These are phyloP conservation scores for Hemicordylus capensis DNA, from an alignment of 2,113 vertebrate genomes.

Conservation along the genomic window DNA sequence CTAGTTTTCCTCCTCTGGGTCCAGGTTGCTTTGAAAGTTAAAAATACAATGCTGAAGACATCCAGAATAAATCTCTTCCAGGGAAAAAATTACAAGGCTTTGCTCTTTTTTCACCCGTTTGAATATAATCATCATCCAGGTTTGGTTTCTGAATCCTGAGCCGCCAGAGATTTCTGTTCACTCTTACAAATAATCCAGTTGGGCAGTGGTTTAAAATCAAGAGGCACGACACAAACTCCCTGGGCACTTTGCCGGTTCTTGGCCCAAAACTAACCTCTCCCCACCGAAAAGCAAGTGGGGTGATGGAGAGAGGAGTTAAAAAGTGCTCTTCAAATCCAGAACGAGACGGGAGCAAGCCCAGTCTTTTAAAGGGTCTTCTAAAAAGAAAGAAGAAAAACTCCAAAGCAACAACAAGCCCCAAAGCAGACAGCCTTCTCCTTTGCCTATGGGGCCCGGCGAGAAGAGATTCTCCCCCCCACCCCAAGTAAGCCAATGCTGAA, in stretches of 20 bases:
- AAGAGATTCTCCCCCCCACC: no score
- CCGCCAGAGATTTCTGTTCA: conserved; percentile 18
- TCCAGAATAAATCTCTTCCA: background rate
- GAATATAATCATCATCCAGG: background rate
- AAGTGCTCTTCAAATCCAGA: background rate
- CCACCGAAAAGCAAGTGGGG: no score
- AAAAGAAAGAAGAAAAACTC: background rate
- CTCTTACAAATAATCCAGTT: conserved; percentile 32
- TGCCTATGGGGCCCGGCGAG: no score
- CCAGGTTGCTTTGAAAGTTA: background rate
- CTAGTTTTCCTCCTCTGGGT: background rate
- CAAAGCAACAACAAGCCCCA: no score
- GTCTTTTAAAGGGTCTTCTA: background rate
- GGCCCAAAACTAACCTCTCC: background rate
- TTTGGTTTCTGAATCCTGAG: background rate
- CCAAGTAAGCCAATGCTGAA: background rate
- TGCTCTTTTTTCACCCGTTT: background rate
- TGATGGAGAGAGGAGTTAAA: background rate
- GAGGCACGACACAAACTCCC: no score
- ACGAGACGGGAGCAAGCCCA: background rate
- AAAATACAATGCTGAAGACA: background rate
- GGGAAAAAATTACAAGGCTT: background rate
- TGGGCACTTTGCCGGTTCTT: background rate
- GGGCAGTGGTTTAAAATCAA: background rate
- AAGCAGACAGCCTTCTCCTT: background rate